Base-by-base conservation (phyloP, 2,113 vertebrate genomes). In the Antennarius striatus region DNA sequence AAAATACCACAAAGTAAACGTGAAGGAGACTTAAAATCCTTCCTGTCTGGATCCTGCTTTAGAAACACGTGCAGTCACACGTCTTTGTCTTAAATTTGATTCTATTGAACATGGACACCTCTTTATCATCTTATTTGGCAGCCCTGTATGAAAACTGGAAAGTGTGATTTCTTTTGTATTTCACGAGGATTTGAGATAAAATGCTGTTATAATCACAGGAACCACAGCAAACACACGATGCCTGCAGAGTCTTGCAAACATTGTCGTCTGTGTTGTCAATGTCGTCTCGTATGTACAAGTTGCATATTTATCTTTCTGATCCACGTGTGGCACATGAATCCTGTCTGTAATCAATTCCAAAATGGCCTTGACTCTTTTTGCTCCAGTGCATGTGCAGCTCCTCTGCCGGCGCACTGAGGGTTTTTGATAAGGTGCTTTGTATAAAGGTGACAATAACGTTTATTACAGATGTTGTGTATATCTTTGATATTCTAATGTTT, bases 401-500 rank as follows among this genome's bases (percentile, higher is more conserved):
- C 91, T 36, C 92, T 91, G 93, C 87, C 92, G 1, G 5, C 93
- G 93, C 95, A 93, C 94, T 91, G 93, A 96, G 93, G 93, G 91
- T 94, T 94, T 95, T 95, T 95, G 93, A 94, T 94, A 95, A 86
- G 91, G 95, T 96, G 95, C 95, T 96, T 97, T 96, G 95, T 96
- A 96, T 87, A 91, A 93, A 93, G 91, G 81, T 89, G 77, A 95
- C 86, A 82, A 87, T 90, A 93, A 92, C 92, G 91, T 96, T 96
- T 90, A 96, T 95, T 98, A 96, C 95, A 95, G 93, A 95, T 95
- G 96, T 96, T 95, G 84, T 88, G 85, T 88, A 95, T 95, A 95
- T 95, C 94, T 95, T 96, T 95, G 94, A 95, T 96, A 96, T 95
- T 95, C 93, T 95, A 94, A 95, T 96, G 93, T 95, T 95, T 93